Evolutionary conservation across 2,797 vertebrate genomes (phyloP).

Genomic region (Enteromius viviparus): DNA sequence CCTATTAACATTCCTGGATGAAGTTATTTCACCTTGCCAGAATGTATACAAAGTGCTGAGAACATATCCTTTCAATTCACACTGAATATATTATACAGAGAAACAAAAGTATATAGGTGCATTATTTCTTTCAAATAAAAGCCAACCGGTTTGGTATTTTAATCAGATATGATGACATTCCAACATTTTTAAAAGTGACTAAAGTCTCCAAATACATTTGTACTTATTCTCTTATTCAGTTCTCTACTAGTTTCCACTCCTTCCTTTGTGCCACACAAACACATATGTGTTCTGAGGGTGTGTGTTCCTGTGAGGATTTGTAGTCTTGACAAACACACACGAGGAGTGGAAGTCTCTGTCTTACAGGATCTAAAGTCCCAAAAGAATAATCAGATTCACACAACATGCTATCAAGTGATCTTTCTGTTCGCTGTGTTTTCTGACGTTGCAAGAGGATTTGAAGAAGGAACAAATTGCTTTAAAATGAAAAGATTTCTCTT

Average conservation of each 20-base stretch:
- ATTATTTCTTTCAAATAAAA: background rate
- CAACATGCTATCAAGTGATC: background rate
- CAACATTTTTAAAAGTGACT: background rate
- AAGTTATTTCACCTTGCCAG: background rate
- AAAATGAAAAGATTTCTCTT: constrained; percentile 5
- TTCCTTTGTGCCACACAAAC: background rate
- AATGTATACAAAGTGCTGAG: background rate
- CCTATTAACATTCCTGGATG: too few species aligned
- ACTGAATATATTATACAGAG: background rate
- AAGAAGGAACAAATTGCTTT: background rate
- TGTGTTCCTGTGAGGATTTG: constrained; percentile 43
- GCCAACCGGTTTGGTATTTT: background rate
- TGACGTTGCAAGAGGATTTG: background rate
- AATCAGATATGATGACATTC: background rate
- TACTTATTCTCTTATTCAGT: background rate
- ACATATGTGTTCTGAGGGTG: constrained; percentile 5
- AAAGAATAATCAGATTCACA: background rate
- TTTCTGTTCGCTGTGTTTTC: background rate
- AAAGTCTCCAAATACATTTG: background rate
- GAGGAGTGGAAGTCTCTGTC: constrained; percentile 6
- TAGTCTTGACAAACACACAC: constrained; percentile 44
- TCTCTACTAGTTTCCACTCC: background rate
- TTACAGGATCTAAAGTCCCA: background rate
- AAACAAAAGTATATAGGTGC: background rate
- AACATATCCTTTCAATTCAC: background rate